phyloP scores from a whole-genome alignment of 2,888 invertebrate genomes.

The Heliconius ethilla region DNA sequence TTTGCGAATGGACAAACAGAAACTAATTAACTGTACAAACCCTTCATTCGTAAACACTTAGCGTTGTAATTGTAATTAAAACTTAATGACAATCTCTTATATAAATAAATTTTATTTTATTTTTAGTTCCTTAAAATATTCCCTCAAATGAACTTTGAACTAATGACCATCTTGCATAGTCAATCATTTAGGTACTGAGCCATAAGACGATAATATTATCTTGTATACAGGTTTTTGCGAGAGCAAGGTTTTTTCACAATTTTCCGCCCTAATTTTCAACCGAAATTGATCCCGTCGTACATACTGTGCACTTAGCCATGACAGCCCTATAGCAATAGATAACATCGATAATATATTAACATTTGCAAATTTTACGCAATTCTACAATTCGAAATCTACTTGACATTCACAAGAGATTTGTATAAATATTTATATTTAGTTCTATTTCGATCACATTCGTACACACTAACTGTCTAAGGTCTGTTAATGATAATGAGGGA shows the following conservation, averaged over 20 bases:
- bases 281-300: background rate
- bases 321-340: background rate
- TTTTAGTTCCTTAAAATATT: background rate
- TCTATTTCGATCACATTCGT: constrained; percentile 35
- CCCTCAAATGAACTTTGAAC: too few species aligned
- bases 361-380: constrained; percentile 11
- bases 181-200: too few species aligned
- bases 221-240: too few species aligned
- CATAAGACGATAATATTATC: too few species aligned
- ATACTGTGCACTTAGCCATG: background rate
- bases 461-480: constrained; percentile 34
- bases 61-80: background rate
- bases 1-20: background rate
- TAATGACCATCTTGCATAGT: too few species aligned
- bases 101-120: background rate
- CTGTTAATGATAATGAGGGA: constrained; percentile 44
- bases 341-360: background rate
- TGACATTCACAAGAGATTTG: constrained; percentile 39
- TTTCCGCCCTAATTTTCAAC: too few species aligned
- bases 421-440: constrained; percentile 39
- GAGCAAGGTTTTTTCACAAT: too few species aligned
- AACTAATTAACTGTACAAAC: background rate
- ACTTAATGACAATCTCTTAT: background rate
- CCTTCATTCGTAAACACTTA: background rate
- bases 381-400: constrained; percentile 36